These are phyloP conservation scores for Labroides dimidiatus DNA, from an alignment of 2,797 vertebrate genomes.

Conservation along the genomic window DNA sequence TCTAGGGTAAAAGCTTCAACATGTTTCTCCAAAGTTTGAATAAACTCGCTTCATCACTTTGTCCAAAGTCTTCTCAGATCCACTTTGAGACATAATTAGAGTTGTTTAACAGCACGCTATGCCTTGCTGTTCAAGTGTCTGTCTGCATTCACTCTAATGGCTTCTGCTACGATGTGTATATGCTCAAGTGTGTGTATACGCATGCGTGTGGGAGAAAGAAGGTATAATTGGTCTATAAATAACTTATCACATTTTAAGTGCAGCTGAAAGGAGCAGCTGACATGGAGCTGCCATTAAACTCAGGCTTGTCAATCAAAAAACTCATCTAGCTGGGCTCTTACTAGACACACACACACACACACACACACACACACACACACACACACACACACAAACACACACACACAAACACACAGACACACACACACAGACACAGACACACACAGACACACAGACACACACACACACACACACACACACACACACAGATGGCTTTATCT, in stretches of 20 bases:
- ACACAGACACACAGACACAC: too few relatives aligned
- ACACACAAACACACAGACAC: too few relatives aligned
- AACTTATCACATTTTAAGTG: constrained; percentile 47
- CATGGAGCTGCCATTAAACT: constrained; percentile 37
- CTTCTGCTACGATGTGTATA: constrained; percentile 12
- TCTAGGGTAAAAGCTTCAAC: constrained; percentile 20
- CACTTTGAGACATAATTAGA: constrained; percentile 44
- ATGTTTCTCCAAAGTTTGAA: constrained; percentile 19
- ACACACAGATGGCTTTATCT: background rate
- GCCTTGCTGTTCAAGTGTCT: constrained; percentile 21
- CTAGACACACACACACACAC: background rate
- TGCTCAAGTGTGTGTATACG: background rate
- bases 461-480: too few relatives aligned
- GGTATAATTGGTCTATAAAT: constrained; percentile 62
- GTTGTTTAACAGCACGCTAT: constrained; percentile 28
- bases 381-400: too few relatives aligned
- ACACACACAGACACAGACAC: too few relatives aligned
- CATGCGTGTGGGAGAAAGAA: constrained; percentile 11
- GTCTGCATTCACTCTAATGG: constrained; percentile 29
- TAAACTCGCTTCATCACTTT: constrained; percentile 43
- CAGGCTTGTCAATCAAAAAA: constrained; percentile 46
- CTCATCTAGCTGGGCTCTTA: constrained; percentile 22
- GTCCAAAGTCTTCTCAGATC: constrained; percentile 22
- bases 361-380: too few relatives aligned
- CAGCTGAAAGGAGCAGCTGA: constrained; percentile 55